phyloP scores from a whole-genome alignment of 2,113 vertebrate species.

The Brevimyrus niger region DNA sequence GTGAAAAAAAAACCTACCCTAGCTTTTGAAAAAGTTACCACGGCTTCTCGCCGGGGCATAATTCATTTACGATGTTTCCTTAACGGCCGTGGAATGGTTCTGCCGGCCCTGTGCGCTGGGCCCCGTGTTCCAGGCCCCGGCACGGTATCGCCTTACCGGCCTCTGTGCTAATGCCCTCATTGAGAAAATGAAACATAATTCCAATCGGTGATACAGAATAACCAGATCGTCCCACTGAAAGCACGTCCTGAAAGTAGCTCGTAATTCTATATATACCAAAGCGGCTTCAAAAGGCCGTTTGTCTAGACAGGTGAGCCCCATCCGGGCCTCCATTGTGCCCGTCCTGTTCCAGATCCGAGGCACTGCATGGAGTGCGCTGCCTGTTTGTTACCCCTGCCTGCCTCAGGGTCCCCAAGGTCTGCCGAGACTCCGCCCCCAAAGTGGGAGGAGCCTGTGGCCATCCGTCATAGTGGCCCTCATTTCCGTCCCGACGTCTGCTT shows the following conservation, averaged over 20 bases:
- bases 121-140: neutral
- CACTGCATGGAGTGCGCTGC: neutral
- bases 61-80: conserved; percentile 9
- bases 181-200: neutral
- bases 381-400: neutral
- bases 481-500: neutral
- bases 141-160: neutral
- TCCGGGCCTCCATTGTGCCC: neutral
- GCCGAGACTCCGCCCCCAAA: neutral
- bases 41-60: neutral
- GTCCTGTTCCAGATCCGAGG: neutral
- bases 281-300: conserved; percentile 1
- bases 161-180: conserved; percentile 3
- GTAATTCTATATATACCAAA: conserved; percentile 11
- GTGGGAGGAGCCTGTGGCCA: neutral
- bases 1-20: neutral
- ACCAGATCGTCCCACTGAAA: conserved; percentile 10
- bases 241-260: neutral
- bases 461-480: too few relatives aligned
- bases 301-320: conserved; percentile 1
- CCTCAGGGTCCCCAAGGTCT: neutral
- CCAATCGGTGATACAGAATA: conserved; percentile 2
- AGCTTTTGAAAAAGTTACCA: neutral
- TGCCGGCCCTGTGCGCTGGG: neutral
- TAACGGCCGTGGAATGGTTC: neutral